phyloP scores from a whole-genome alignment of 2,888 invertebrate genomes.

The Nemotelus pantherinus region DNA sequence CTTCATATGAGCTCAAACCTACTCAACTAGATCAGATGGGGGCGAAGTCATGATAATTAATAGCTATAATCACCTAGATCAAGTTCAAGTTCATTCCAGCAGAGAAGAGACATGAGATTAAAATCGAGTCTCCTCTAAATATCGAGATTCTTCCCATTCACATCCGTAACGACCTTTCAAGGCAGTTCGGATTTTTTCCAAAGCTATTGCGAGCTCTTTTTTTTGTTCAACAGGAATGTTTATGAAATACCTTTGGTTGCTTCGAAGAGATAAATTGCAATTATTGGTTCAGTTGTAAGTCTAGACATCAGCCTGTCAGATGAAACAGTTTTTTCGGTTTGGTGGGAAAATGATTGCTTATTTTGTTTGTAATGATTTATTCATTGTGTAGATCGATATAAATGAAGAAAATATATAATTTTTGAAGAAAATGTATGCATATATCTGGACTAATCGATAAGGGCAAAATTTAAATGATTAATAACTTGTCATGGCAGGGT shows the following conservation, averaged over 20 bases:
- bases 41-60: background rate
- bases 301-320: no score
- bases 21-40: no score
- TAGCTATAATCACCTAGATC: slow-evolving; percentile 23
- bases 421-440: no score
- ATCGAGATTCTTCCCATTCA: slow-evolving; percentile 32
- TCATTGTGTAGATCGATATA: no score
- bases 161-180: slow-evolving; percentile 40
- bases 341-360: no score
- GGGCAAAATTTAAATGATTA: no score
- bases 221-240: slow-evolving; percentile 31
- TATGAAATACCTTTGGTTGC: slow-evolving; percentile 23
- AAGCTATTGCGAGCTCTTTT: background rate
- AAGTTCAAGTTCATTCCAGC: slow-evolving; percentile 27
- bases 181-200: slow-evolving; percentile 24
- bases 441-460: no score
- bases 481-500: no score
- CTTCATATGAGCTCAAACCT: no score
- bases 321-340: no score
- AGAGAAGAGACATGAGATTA: background rate
- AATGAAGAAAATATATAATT: no score
- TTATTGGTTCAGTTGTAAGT: slow-evolving; percentile 19
- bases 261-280: slow-evolving; percentile 17
- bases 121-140: slow-evolving; percentile 6
- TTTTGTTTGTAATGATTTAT: no score